Evolutionary conservation across 2,797 vertebrate genomes (phyloP).

Genomic region (Sebastes trivittatus): DNA sequence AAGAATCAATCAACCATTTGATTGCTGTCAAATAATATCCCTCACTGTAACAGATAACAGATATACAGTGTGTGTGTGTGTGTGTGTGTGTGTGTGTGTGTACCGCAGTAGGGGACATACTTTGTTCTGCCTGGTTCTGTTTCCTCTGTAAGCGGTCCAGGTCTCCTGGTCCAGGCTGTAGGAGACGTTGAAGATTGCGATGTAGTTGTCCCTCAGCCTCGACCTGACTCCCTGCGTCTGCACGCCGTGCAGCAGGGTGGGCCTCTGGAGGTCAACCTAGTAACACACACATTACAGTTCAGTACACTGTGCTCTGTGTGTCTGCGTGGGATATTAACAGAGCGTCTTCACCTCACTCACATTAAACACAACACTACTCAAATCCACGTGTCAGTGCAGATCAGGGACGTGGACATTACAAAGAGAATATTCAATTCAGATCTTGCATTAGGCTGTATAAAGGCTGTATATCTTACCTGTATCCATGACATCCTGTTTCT

Average conservation of each 20-base stretch:
- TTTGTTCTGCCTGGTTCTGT: constrained; percentile 66
- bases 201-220: constrained; percentile 85
- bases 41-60: not conserved
- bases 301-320: not conserved
- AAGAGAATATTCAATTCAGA: not conserved
- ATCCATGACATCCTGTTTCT: constrained; percentile 84
- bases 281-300: constrained; percentile 2
- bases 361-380: not conserved
- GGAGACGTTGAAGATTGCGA: constrained; percentile 86
- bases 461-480: constrained; percentile 81
- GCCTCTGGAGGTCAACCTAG: constrained; percentile 90
- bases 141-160: constrained; percentile 90
- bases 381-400: constrained; percentile 5
- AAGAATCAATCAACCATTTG: not conserved
- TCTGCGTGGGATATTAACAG: not conserved
- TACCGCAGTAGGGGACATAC: constrained; percentile 16
- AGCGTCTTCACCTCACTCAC: not conserved
- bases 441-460: not conserved
- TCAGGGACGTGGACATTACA: not conserved
- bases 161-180: constrained; percentile 88
- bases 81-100: not conserved
- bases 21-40: not conserved
- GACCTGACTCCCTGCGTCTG: constrained; percentile 91
- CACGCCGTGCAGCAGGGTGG: constrained; percentile 88
- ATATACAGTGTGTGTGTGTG: not conserved